Conservation (phyloP, 2,888 invertebrate species). For the Phyllotreta cruciferae region DNA sequence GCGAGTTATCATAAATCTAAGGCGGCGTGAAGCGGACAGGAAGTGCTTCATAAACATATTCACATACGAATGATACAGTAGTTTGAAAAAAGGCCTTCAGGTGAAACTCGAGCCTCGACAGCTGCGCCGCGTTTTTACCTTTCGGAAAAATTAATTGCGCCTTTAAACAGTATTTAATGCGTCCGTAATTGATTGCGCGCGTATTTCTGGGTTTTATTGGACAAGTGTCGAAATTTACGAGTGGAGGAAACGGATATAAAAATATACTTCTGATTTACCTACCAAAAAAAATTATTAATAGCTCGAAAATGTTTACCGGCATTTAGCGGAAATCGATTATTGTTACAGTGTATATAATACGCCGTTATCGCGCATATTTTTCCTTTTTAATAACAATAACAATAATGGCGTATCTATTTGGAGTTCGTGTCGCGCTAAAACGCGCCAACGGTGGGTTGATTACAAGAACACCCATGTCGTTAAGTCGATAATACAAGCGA, state of each 20-base stretch:
- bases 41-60: slow-evolving; percentile 47
- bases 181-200: slow-evolving; percentile 40
- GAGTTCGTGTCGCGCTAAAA: slow-evolving; percentile 24
- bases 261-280: no score
- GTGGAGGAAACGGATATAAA: neutral
- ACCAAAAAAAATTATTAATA: no score
- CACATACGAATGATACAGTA: slow-evolving; percentile 44
- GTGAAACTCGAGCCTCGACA: slow-evolving; percentile 43
- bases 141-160: slow-evolving; percentile 38
- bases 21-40: slow-evolving; percentile 42
- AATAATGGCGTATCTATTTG: slow-evolving; percentile 13
- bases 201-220: slow-evolving; percentile 27
- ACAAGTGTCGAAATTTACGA: neutral
- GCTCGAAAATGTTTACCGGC: no score
- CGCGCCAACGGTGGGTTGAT: slow-evolving; percentile 6
- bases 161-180: slow-evolving; percentile 38
- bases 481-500: slow-evolving; percentile 31
- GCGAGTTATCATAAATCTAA: slow-evolving; percentile 42
- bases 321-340: no score
- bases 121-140: slow-evolving; percentile 38
- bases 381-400: neutral
- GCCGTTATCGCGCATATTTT: slow-evolving; percentile 11
- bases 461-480: slow-evolving; percentile 34
- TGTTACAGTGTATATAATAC: neutral
- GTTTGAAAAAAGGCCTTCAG: slow-evolving; percentile 42